A percentile compares a stretch with the other conserved stretches of the same genome.
Evolutionary conservation across 2,113 vertebrate species (phyloP).

Genomic region (Nyctereutes procyonoides): DNA sequence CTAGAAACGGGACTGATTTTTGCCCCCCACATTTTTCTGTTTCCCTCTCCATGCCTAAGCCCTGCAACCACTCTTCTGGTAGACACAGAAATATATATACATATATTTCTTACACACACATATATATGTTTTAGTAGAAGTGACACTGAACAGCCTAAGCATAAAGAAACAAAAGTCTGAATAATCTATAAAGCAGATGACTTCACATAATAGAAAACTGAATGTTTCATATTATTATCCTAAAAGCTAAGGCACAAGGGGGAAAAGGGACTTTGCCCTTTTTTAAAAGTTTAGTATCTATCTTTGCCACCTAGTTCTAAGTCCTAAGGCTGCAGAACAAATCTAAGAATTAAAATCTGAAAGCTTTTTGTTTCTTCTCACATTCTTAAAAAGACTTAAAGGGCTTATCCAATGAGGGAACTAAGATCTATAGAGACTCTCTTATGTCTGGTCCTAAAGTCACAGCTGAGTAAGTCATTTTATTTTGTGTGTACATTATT

Average conservation of each 20-base stretch:
- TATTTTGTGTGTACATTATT: background rate
- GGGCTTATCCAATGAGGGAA: background rate
- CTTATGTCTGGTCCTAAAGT: background rate
- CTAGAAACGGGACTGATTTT: slow-evolving; percentile 34
- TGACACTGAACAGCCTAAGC: slow-evolving; percentile 24
- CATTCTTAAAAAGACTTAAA: background rate
- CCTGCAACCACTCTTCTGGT: background rate
- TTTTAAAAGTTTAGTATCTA: background rate
- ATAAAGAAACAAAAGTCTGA: slow-evolving; percentile 25
- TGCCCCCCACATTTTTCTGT: background rate
- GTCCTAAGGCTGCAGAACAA: slow-evolving; percentile 24
- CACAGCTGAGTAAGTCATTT: slow-evolving; percentile 24
- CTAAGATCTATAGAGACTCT: background rate
- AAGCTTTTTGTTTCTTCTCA: background rate
- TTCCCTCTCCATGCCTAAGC: slow-evolving; percentile 1
- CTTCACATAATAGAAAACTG: slow-evolving; percentile 48
- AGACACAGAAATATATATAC: background rate
- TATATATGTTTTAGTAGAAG: background rate
- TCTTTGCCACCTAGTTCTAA: slow-evolving; percentile 39
- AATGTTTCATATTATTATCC: slow-evolving; percentile 34
- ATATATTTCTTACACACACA: background rate
- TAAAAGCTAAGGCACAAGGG: slow-evolving; percentile 5
- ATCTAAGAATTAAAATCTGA: background rate
- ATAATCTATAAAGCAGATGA: slow-evolving; percentile 11
- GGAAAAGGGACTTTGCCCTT: background rate